Percentiles rank a stretch among this genome's conserved stretches.
Conservation (phyloP, 2,113 vertebrate species). For the Upupa epops region DNA sequence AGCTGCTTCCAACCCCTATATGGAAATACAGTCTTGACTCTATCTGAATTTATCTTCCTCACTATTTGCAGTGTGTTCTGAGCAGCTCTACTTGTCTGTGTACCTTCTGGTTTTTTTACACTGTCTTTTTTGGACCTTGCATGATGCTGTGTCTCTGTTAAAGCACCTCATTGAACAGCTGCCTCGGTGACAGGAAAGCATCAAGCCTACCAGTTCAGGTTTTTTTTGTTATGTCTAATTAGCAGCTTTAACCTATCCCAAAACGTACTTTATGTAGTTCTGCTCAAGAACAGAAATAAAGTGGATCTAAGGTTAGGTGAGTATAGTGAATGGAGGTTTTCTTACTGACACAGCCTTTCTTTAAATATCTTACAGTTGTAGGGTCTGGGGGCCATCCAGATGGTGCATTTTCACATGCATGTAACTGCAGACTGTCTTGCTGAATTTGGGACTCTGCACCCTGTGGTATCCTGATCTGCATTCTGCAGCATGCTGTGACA, state of each 20-base stretch:
- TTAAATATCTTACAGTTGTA: neutral
- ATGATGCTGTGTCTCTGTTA: neutral
- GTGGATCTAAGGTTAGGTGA: neutral
- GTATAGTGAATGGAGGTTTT: neutral
- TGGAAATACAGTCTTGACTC: neutral
- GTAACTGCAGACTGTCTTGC: neutral
- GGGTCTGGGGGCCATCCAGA: neutral
- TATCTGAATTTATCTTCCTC: neutral
- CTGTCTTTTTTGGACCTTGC: neutral
- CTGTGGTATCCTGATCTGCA: neutral
- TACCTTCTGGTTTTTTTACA: neutral
- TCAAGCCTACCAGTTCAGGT: neutral
- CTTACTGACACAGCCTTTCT: neutral
- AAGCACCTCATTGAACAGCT: neutral
- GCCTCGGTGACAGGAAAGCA: neutral
- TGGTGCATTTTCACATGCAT: neutral
- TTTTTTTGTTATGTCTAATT: neutral
- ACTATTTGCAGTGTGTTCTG: neutral
- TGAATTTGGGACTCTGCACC: neutral
- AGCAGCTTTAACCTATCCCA: neutral
- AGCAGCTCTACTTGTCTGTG: neutral
- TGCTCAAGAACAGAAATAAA: neutral
- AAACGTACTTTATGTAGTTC: neutral
- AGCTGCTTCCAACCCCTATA: constrained; percentile 27
- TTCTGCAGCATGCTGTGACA: neutral